phyloP scores from a whole-genome alignment of 2,113 vertebrate genomes.

The Tetrax tetrax region DNA sequence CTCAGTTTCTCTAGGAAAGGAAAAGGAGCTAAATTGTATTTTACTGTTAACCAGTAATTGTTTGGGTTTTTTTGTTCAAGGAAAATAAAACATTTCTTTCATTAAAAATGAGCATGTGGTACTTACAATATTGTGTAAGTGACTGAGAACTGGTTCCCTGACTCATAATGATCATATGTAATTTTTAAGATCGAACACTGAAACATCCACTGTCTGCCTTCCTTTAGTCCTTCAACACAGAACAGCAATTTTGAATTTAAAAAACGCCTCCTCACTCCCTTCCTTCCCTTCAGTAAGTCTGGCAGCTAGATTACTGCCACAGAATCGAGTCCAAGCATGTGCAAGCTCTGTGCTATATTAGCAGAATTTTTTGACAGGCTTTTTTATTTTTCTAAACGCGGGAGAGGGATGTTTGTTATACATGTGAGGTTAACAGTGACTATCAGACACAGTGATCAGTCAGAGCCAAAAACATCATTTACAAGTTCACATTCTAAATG shows the following conservation, averaged over 20 bases:
- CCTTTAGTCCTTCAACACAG: not conserved
- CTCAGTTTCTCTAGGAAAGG: not conserved
- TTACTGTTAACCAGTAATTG: not conserved
- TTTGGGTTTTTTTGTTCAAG: not conserved
- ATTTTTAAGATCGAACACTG: not conserved
- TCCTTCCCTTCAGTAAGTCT: not conserved
- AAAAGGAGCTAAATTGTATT: not conserved
- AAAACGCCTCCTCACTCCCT: not conserved
- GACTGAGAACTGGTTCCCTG: not conserved
- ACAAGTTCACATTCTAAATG: not conserved
- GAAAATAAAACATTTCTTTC: conserved; percentile 14
- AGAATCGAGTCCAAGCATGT: not conserved
- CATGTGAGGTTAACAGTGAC: not conserved
- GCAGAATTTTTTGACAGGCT: conserved; percentile 1
- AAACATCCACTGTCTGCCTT: not conserved
- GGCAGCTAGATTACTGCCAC: not conserved
- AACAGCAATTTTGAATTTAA: not conserved
- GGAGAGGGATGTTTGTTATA: not conserved
- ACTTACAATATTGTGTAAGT: not conserved
- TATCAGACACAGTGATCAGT: not conserved
- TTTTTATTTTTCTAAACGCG: not conserved
- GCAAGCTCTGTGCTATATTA: not conserved
- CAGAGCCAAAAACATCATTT: conserved; percentile 27
- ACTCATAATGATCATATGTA: not conserved
- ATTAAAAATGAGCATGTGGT: not conserved